Conservation (phyloP, 2,113 vertebrate genomes). For the Myxocyprinus asiaticus region DNA sequence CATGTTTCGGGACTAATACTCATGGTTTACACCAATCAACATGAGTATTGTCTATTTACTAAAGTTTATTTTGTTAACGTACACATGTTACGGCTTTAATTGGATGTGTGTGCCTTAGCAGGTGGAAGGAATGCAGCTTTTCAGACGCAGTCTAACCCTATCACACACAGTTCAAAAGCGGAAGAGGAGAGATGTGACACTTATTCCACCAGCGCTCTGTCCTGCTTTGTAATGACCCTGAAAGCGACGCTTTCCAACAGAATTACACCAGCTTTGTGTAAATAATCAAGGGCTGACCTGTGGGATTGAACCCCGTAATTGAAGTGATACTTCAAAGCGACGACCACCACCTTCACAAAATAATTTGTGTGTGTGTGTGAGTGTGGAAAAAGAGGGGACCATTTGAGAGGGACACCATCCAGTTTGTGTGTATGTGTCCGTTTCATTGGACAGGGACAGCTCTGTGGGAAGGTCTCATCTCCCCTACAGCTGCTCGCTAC, state of each 20-base stretch:
- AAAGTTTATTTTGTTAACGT: constrained; percentile 24
- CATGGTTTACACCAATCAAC: neutral
- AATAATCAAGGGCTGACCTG: constrained; percentile 98
- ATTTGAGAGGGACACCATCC: constrained; percentile 72
- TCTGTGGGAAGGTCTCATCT: constrained; percentile 82
- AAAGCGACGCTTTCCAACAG: constrained; percentile 86
- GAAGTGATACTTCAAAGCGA: constrained; percentile 99
- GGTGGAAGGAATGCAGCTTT: constrained; percentile 67
- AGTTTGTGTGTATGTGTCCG: constrained; percentile 70
- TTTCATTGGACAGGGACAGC: constrained; percentile 75
- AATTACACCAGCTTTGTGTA: constrained; percentile 95
- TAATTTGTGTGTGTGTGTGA: constrained; percentile 71
- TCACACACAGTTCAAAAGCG: constrained; percentile 87
- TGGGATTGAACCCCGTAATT: constrained; percentile 98
- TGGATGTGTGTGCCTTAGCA: constrained; percentile 37
- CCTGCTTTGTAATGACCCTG: constrained; percentile 83
- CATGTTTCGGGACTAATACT: no score
- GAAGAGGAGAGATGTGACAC: constrained; percentile 81
- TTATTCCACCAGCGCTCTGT: constrained; percentile 79
- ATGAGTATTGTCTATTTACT: neutral
- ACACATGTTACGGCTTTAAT: constrained; percentile 24
- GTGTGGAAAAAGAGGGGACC: constrained; percentile 12
- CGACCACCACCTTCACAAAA: constrained; percentile 88
- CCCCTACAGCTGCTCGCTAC: constrained; percentile 84
- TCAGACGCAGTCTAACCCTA: constrained; percentile 82